Evolutionary conservation across 2,113 vertebrate genomes (phyloP).

Genomic region (Heliornis fulica): DNA sequence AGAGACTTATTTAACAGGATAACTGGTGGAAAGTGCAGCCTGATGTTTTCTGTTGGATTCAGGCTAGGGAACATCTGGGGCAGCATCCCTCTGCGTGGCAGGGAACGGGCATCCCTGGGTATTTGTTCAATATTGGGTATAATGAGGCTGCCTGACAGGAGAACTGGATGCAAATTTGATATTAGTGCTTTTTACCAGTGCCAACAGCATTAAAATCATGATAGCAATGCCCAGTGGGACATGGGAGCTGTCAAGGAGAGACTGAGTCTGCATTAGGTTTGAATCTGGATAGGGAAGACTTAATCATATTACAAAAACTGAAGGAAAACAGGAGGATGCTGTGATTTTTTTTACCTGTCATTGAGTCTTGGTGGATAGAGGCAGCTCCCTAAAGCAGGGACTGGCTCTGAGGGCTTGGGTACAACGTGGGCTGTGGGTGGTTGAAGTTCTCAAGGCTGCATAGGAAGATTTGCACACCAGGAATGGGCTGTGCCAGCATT

Average conservation of each 20-base stretch:
- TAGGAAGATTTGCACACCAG: background rate
- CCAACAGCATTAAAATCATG: accelerated
- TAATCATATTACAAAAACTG: background rate
- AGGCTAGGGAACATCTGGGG: background rate
- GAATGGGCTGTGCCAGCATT: accelerated
- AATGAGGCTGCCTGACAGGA: background rate
- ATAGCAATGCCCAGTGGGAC: background rate
- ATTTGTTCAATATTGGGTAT: accelerated
- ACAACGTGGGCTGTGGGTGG: background rate
- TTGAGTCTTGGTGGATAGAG: background rate
- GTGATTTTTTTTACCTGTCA: background rate
- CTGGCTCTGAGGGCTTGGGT: background rate
- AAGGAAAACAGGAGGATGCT: background rate
- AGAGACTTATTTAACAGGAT: background rate
- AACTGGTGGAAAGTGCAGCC: background rate
- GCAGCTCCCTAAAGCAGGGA: accelerated
- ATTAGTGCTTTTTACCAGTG: background rate
- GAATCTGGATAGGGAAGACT: background rate
- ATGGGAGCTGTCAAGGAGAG: background rate
- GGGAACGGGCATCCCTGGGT: background rate
- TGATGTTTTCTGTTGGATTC: background rate
- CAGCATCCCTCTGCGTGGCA: accelerated
- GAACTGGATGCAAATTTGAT: background rate
- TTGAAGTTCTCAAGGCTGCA: accelerated
- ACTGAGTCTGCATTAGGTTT: background rate